Percentiles rank a stretch among this genome's conserved stretches.
Conservation (phyloP, 2,113 vertebrate genomes). For the Aplodontia rufa region DNA sequence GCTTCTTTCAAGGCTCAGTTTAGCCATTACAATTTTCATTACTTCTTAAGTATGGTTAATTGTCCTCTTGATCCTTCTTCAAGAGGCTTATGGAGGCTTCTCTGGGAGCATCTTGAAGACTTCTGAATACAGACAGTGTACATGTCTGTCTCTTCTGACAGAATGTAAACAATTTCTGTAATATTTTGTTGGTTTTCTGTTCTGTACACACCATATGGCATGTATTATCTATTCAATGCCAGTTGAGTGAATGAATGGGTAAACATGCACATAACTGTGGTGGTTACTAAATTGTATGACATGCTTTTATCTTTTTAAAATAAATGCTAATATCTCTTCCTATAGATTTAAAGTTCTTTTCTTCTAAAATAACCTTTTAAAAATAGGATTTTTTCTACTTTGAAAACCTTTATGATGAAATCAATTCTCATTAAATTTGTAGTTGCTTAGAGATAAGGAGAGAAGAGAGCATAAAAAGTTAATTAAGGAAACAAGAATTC, state of each 20-base stretch:
- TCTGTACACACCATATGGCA: background rate
- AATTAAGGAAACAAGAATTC: constrained; percentile 68
- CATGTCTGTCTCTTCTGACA: background rate
- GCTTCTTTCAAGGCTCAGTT: background rate
- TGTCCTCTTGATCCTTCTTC: background rate
- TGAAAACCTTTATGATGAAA: constrained; percentile 26
- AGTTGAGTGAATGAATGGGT: background rate
- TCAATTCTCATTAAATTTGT: constrained; percentile 63
- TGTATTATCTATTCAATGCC: background rate
- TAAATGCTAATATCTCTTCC: background rate
- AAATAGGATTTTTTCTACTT: constrained; percentile 1
- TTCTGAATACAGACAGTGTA: background rate
- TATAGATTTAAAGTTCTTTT: background rate
- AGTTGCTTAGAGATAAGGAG: constrained; percentile 47
- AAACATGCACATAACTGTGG: background rate
- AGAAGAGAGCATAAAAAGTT: constrained; percentile 59
- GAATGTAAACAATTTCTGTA: background rate
- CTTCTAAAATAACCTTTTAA: constrained; percentile 50
- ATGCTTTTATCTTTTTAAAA: background rate
- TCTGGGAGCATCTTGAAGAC: background rate
- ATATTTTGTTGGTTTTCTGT: background rate
- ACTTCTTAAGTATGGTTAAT: background rate
- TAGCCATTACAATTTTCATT: background rate
- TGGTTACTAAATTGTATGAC: background rate
- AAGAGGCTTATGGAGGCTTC: background rate